These are phyloP conservation scores for Leptopilina myrica DNA, from an alignment of 2,888 invertebrate genomes.

Conservation along the genomic window DNA sequence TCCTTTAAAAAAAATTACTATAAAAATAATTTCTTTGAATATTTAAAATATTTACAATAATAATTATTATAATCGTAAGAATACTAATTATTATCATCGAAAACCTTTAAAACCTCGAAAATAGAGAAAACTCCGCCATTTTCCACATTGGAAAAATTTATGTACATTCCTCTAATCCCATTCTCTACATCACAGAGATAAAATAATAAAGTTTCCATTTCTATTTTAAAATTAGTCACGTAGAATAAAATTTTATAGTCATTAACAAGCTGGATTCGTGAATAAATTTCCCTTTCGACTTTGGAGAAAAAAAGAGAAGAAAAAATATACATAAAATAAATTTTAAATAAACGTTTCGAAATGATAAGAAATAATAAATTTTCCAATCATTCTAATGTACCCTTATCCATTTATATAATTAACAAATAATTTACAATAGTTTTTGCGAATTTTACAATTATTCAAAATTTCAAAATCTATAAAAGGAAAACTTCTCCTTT, in stretches of 20 bases:
- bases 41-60: too few relatives aligned
- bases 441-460: neutral
- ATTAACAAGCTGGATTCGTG: slow-evolving; percentile 27
- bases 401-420: too few relatives aligned
- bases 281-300: too few relatives aligned
- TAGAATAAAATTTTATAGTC: slow-evolving; percentile 19
- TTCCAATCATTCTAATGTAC: too few relatives aligned
- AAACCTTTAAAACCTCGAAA: too few relatives aligned
- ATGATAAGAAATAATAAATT: slow-evolving; percentile 1
- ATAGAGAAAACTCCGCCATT: too few relatives aligned
- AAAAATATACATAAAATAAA: too few relatives aligned
- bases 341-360: slow-evolving; percentile 1
- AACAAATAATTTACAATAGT: too few relatives aligned
- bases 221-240: neutral
- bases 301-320: neutral
- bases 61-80: too few relatives aligned
- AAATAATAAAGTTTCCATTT: neutral
- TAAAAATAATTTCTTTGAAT: too few relatives aligned
- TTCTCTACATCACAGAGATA: neutral
- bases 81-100: too few relatives aligned
- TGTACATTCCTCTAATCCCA: neutral
- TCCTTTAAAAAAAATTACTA: too few relatives aligned
- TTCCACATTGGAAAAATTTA: neutral
- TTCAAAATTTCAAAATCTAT: slow-evolving; percentile 20
- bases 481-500: neutral